Base-by-base conservation (phyloP, 2,113 vertebrate species). In the Phyllostomus hastatus region DNA sequence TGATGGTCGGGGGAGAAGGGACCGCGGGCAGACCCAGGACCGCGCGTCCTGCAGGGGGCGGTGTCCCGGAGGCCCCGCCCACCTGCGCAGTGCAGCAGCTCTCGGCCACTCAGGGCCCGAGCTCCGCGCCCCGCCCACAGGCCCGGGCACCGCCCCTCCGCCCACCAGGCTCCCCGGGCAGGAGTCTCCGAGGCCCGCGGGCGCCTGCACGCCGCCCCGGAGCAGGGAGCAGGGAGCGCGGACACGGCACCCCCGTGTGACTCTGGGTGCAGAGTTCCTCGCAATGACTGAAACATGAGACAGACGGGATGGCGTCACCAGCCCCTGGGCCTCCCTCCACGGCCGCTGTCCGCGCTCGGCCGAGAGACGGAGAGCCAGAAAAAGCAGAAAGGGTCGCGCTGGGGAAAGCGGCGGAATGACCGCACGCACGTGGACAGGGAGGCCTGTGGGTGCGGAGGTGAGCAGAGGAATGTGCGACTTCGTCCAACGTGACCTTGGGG, bases 251-350 rank as follows among this genome's bases (percentile, higher is more conserved):
- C 94, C 96, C 48, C 0, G 33, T 97, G 96, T 97, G 97, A 92
- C 96, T 97, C 64, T 95, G 97, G 97, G 97, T 94, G 96, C 95
- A 97, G 92, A 92, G 93, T 46, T 97, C 66, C 93, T 97, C 98
- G 98, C 98, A 98, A 98, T 98, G 97, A 98, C 97, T 97, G 95
- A 96, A 96, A 70, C 97, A 97, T 96, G 94, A 96, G 95, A 97
- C 95, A 98, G 97, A 94, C 0, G 72, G 96, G 90, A 96, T 96
- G 73, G 72, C 76, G 67, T 89, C 98, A 52, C 95, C 89, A 86
- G 90, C 96, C 98, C 97, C 95, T 95, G 81, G 94, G 96, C 86
- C 96, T 91, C 96, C 97, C 97, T 97, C 93, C 96, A 97, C 93
- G 91, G 91, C 94, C 95, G 95, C 73, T 67, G 4, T 84, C 95